Conservation (phyloP, 35 echinoderm and acorn worm genomes). For the Heliocidaris erythrogramma region DNA sequence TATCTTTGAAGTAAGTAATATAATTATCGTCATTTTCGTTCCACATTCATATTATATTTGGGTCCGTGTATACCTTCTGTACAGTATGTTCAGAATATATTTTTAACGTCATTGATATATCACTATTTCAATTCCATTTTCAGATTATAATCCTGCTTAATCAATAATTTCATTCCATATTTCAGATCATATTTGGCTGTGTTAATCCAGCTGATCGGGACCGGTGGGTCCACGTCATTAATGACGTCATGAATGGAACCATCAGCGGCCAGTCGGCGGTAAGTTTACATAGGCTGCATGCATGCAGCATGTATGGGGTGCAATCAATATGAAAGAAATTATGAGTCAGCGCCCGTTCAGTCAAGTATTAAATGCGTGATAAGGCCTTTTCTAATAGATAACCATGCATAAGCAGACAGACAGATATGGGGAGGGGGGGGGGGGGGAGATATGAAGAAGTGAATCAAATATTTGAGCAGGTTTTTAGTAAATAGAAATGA, state of each 20-base stretch:
- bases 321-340: not conserved
- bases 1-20: too few species aligned
- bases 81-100: too few species aligned
- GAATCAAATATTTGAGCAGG: not conserved
- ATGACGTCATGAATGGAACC: slow-evolving; percentile 66
- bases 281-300: not conserved
- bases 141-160: too few species aligned
- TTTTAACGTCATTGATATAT: too few species aligned
- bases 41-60: too few species aligned
- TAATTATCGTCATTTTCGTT: too few species aligned
- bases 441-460: not conserved
- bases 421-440: not conserved
- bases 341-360: not conserved
- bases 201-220: slow-evolving; percentile 50
- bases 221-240: slow-evolving; percentile 61
- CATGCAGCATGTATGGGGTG: not conserved
- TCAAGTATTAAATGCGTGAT: not conserved
- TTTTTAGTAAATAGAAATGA: not conserved
- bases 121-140: too few species aligned
- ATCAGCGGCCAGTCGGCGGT: slow-evolving; percentile 28
- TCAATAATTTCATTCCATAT: not conserved
- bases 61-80: too few species aligned
- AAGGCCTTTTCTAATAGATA: not conserved
- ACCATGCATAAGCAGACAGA: not conserved
- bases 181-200: slow-evolving; percentile 52